phyloP scores from a whole-genome alignment of 2,797 vertebrate species.

The Thalassophryne amazonica region DNA sequence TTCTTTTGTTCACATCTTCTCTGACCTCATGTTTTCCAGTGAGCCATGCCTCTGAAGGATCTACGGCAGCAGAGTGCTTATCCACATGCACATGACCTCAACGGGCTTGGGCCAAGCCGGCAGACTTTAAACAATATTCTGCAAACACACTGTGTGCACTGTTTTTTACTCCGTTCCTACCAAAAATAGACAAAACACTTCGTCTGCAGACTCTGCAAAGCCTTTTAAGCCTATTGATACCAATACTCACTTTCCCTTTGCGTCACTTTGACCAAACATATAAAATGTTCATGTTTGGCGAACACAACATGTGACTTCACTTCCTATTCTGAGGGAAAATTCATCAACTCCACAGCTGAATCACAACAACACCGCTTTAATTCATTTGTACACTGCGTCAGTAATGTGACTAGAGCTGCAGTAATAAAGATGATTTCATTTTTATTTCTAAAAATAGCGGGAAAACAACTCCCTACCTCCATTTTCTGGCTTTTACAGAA shows the following conservation, averaged over 20 bases:
- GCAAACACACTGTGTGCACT: too few relatives aligned
- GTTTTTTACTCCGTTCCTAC: too few relatives aligned
- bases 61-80: conserved; percentile 45
- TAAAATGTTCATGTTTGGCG: conserved; percentile 52
- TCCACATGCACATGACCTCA: conserved; percentile 51
- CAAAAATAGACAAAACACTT: too few relatives aligned
- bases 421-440: too few relatives aligned
- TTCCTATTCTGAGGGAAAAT: conserved; percentile 61
- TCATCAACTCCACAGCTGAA: conserved; percentile 53
- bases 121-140: conserved; percentile 32
- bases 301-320: conserved; percentile 59
- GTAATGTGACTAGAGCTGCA: too few relatives aligned
- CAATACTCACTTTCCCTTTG: conserved; percentile 34
- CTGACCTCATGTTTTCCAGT: conserved; percentile 82
- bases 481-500: too few relatives aligned
- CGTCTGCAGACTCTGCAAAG: conserved; percentile 9
- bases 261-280: conserved; percentile 40
- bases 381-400: too few relatives aligned
- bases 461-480: too few relatives aligned
- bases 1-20: conserved; percentile 74
- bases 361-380: conserved; percentile 26
- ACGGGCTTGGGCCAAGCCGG: conserved; percentile 36
- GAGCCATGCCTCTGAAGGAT: conserved; percentile 49
- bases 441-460: too few relatives aligned
- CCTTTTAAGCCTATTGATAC: conserved; percentile 29